These are phyloP conservation scores for Anaspis maculata DNA, from an alignment of 2,888 invertebrate species.

Conservation along the genomic window DNA sequence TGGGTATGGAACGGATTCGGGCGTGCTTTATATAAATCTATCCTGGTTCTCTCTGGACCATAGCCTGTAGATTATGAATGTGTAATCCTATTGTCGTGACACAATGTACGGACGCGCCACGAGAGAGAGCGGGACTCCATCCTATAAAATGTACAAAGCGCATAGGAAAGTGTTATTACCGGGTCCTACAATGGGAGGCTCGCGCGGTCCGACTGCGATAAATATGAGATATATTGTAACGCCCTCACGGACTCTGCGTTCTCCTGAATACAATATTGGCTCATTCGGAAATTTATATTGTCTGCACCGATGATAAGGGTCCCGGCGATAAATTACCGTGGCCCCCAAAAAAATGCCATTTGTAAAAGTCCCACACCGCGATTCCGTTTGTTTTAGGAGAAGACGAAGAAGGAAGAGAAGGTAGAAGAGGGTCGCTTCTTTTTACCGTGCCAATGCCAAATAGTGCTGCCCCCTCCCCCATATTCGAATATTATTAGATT, in stretches of 20 bases:
- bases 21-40: neutral
- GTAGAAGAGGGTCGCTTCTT: too few relatives aligned
- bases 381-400: conserved; percentile 20
- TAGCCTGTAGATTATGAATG: conserved; percentile 32
- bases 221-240: conserved; percentile 39
- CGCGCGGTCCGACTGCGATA: conserved; percentile 33
- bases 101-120: conserved; percentile 26
- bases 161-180: conserved; percentile 39
- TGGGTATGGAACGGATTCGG: neutral
- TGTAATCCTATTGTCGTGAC: conserved; percentile 35
- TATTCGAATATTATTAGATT: neutral
- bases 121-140: conserved; percentile 21
- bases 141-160: conserved; percentile 40
- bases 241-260: conserved; percentile 22
- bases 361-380: conserved; percentile 30
- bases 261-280: conserved; percentile 37
- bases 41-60: neutral
- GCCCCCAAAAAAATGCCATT: conserved; percentile 37
- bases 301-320: conserved; percentile 40
- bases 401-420: too few relatives aligned
- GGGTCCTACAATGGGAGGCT: conserved; percentile 27
- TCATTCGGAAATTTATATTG: conserved; percentile 41
- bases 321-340: conserved; percentile 36
- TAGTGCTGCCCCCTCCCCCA: conserved; percentile 1
- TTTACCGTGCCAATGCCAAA: neutral